A percentile compares a stretch with the other conserved stretches of the same genome.
These are phyloP conservation scores for Meandrina meandrites DNA, from an alignment of 92 coral and sea anemone genomes.

Conservation along the genomic window DNA sequence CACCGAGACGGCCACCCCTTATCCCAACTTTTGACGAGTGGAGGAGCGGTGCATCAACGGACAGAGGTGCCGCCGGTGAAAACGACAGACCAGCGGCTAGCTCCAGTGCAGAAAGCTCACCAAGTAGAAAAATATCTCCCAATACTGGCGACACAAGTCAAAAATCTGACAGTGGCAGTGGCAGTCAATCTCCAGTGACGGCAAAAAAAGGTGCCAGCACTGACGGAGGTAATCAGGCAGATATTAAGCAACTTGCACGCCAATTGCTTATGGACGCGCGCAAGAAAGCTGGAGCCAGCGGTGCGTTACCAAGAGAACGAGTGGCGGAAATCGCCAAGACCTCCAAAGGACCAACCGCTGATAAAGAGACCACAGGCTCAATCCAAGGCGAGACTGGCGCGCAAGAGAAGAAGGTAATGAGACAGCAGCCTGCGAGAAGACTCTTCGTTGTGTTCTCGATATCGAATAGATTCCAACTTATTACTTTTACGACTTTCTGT, in stretches of 20 bases:
- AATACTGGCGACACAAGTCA: not conserved
- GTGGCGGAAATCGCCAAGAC: conserved; percentile 61
- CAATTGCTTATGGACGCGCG: conserved; percentile 96
- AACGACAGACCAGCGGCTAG: conserved; percentile 36
- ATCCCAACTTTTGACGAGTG: conserved; percentile 90
- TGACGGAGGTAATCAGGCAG: conserved; percentile 54
- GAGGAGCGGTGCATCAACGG: conserved; percentile 42
- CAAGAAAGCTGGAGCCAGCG: conserved; percentile 88
- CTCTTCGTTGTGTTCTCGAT: not conserved
- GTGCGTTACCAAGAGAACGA: conserved; percentile 78
- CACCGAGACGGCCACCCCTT: conserved; percentile 63
- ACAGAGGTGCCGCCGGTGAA: conserved; percentile 2
- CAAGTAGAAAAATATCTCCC: conserved; percentile 2
- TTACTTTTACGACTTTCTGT: not conserved
- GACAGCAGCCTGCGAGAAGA: not conserved
- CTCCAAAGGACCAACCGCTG: conserved; percentile 22
- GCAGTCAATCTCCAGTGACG: conserved; percentile 10
- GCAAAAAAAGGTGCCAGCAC: conserved; percentile 3
- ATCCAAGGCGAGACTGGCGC: not conserved
- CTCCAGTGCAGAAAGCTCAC: not conserved
- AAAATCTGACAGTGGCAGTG: conserved; percentile 9
- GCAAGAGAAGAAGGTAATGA: conserved; percentile 15
- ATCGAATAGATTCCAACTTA: not conserved
- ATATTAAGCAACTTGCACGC: conserved; percentile 84
- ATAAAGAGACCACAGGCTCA: conserved; percentile 5